Base-by-base conservation (phyloP, 2,113 vertebrate genomes). In the Irena cyanogastra region DNA sequence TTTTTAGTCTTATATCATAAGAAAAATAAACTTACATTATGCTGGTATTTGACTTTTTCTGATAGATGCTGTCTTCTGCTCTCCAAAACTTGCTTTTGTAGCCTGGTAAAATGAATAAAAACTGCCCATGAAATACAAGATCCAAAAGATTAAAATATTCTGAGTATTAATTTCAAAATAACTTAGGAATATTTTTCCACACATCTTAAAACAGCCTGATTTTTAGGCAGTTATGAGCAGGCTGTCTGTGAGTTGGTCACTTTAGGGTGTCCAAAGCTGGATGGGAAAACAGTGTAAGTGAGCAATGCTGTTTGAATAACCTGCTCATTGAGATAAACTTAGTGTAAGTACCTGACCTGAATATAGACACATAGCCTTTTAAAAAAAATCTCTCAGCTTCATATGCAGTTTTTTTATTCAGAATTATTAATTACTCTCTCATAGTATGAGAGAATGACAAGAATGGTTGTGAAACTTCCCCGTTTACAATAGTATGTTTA, bases 61-160 rank as follows among this genome's bases (percentile, higher is more conserved):
- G 95, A 71, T n/a, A 97, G 70, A 53, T 97, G 89, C 45, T 96
- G 98, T 95, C 74, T 98, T 84, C 97, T 97, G 72, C 90, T 97
- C 72, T 95, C 97, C 28, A 90, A 74, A 76, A 95, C 92, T 75
- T 97, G 89, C 72, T 96, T 63, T 87, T 97, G 94, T 82, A 96
- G 56, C 91, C 98, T 97, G 98, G 89, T 60, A 91, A 90, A 93
- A 86, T 41, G 37, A 85, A 92, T 33, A 91, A 49, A 82, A 68
- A 87, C 83, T 87, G 50, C 23, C 11, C 77, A 70, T 81, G 72
- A 87, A 84, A 81, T 47, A 56, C 13, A 19, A 65, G 37, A 57
- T 31, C 33, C 60, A 21, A 33, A 76, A 21, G 7, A 77, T 20
- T 39, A 66, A 70, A 88, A 47, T 17, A 68, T 70, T 78, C 42